Percentiles rank a stretch among this genome's conserved stretches.
These are phyloP conservation scores for Prosopocoilus inquinatus DNA, from an alignment of 2,888 invertebrate genomes.

Conservation along the genomic window DNA sequence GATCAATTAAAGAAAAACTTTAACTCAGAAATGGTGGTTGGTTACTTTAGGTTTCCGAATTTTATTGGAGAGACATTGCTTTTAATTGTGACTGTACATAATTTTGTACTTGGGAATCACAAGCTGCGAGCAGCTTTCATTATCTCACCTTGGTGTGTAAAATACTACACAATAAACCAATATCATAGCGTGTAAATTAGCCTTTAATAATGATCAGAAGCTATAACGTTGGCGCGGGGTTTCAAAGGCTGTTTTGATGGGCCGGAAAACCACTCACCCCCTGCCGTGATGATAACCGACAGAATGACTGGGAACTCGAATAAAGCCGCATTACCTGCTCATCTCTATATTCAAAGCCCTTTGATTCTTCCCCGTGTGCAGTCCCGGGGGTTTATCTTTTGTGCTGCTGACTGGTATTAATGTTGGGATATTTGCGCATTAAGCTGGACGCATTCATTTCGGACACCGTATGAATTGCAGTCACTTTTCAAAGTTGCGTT, in stretches of 20 bases:
- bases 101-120: no score
- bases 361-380: not conserved
- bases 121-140: not conserved
- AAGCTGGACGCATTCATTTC: not conserved
- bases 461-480: no score
- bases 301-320: not conserved
- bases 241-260: constrained; percentile 8
- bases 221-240: not conserved
- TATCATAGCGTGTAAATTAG: constrained; percentile 6
- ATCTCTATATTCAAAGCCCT: not conserved
- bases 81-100: no score
- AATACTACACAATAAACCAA: not conserved
- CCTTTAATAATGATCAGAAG: constrained; percentile 12
- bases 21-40: no score
- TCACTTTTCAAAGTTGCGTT: no score
- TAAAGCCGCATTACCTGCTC: not conserved
- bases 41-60: no score
- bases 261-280: constrained; percentile 12
- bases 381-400: not conserved
- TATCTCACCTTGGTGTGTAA: not conserved
- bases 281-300: constrained; percentile 1
- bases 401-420: not conserved
- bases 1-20: no score
- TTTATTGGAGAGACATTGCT: no score
- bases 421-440: not conserved